Conservation (phyloP, 2,113 vertebrate genomes). For the Delphinapterus leucas region DNA sequence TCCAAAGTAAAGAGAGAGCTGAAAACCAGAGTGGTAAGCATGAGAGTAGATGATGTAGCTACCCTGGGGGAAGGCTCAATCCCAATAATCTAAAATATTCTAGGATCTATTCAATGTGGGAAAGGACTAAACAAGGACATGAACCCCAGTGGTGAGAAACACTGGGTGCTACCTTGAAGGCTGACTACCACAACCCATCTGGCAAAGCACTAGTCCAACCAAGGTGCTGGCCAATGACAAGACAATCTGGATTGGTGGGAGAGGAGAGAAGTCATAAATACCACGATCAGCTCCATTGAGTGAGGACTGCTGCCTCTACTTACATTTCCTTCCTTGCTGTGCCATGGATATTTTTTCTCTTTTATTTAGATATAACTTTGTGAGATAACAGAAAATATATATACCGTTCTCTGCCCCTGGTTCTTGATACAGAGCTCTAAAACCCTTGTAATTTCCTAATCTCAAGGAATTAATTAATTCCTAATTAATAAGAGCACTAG, state of each 20-base stretch:
- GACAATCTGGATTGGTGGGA: not conserved
- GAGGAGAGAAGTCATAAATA: not conserved
- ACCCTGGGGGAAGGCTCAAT: not conserved
- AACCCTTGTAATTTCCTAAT: not conserved
- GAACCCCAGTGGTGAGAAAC: not conserved
- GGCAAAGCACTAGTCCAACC: not conserved
- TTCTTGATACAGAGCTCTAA: not conserved
- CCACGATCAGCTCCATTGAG: not conserved
- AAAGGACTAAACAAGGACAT: not conserved
- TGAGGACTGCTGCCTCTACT: not conserved
- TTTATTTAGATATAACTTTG: not conserved
- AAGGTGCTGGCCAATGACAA: not conserved
- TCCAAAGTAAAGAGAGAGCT: not conserved
- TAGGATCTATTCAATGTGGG: not conserved
- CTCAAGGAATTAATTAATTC: not conserved
- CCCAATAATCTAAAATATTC: not conserved
- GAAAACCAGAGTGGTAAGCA: not conserved
- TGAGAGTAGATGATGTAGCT: not conserved
- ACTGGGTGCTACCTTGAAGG: not conserved
- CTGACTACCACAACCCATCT: not conserved
- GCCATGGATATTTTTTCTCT: not conserved
- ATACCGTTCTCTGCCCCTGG: not conserved
- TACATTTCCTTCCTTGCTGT: not conserved
- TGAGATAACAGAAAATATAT: not conserved
- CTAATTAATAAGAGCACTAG: not conserved